Percentiles rank a stretch among this genome's conserved stretches.
phyloP scores from a whole-genome alignment of 2,797 vertebrate species.

The Lepus townsendii region DNA sequence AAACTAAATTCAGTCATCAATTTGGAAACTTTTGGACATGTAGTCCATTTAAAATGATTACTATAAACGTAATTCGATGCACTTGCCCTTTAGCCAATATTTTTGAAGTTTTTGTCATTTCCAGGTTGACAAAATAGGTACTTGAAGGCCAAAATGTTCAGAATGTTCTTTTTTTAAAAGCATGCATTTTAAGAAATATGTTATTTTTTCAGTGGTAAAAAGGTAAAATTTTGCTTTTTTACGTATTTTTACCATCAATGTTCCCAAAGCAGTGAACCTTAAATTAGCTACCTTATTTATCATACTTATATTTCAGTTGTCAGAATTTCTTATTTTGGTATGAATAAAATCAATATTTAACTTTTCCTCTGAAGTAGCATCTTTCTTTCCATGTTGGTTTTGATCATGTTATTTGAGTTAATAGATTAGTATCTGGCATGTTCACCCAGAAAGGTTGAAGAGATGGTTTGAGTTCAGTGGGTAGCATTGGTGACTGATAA shows the following conservation, averaged over 20 bases:
- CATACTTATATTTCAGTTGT: not conserved
- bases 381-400: slow-evolving; percentile 58
- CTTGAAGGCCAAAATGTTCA: slow-evolving; percentile 7
- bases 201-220: slow-evolving; percentile 9
- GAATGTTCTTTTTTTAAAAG: not conserved
- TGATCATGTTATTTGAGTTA: not conserved
- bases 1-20: slow-evolving; percentile 39
- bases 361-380: slow-evolving; percentile 42
- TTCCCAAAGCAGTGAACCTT: not conserved
- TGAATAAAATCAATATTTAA: slow-evolving; percentile 1
- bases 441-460: slow-evolving; percentile 28
- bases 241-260: not conserved
- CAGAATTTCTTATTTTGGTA: slow-evolving; percentile 47
- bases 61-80: not conserved
- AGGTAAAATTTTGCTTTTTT: slow-evolving; percentile 45
- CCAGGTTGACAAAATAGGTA: slow-evolving; percentile 26
- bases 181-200: not conserved
- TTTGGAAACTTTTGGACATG: slow-evolving; percentile 43
- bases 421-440: slow-evolving; percentile 52
- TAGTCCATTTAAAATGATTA: slow-evolving; percentile 40
- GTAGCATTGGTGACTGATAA: slow-evolving; percentile 56
- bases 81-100: not conserved
- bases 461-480: slow-evolving; percentile 61
- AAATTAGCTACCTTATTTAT: not conserved
- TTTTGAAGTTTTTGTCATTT: slow-evolving; percentile 10